phyloP scores from a whole-genome alignment of 2,888 invertebrate species.

The Bombylius discolor region DNA sequence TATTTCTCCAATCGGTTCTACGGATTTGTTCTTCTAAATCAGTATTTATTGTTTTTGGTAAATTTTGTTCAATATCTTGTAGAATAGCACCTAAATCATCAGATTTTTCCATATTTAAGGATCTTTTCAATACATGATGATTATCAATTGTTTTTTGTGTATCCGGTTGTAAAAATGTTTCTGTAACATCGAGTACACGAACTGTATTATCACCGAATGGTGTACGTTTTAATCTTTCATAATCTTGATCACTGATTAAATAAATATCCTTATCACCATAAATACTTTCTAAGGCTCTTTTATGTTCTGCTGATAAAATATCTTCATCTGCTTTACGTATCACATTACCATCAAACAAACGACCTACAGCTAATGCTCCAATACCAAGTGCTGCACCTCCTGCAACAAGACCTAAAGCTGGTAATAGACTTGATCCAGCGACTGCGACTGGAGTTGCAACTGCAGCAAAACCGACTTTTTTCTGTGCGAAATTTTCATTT shows the following conservation, averaged over 20 bases:
- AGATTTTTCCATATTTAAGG: background rate
- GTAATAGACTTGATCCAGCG: constrained; percentile 51
- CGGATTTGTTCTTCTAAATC: constrained; percentile 34
- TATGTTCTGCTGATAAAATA: constrained; percentile 42
- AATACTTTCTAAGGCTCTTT: constrained; percentile 37
- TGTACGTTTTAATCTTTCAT: constrained; percentile 2
- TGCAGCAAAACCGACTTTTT: constrained; percentile 50
- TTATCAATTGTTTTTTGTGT: background rate
- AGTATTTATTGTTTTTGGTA: constrained; percentile 7
- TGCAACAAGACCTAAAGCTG: constrained; percentile 63
- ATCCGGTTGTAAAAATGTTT: background rate
- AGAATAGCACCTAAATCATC: constrained; percentile 33
- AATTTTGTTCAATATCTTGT: constrained; percentile 21
- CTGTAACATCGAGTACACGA: constrained; percentile 6
- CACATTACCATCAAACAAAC: constrained; percentile 52
- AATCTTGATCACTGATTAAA: background rate
- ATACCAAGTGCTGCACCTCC: constrained; percentile 71
- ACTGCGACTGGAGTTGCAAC: constrained; percentile 31
- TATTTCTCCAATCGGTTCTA: constrained; percentile 56
- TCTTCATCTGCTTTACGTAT: constrained; percentile 11
- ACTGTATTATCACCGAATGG: background rate
- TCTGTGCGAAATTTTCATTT: constrained; percentile 39
- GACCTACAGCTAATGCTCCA: constrained; percentile 67
- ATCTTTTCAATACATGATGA: constrained; percentile 10
- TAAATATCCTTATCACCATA: constrained; percentile 13